Base-by-base conservation (phyloP, 1,140 invertebrate species). In the Orius insidiosus region DNA sequence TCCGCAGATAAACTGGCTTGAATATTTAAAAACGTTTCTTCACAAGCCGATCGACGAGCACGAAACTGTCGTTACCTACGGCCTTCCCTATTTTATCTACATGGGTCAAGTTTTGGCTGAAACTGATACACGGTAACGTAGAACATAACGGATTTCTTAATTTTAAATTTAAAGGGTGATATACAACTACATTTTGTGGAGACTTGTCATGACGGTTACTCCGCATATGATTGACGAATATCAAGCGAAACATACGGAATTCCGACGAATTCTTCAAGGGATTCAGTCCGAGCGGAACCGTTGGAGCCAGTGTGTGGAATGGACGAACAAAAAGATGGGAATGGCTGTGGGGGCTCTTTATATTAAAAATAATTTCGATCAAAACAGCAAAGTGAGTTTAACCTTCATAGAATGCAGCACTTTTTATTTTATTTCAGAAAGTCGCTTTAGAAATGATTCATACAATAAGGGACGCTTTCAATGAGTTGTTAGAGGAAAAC, bases 401-500 rank as follows among this genome's bases (percentile, higher is more conserved):
- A 36, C 9, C n/a, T 9, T 15, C n/a, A 15, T n/a, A 31, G 49
- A 19, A 10, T 36, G 48, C 34, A 40, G 18, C 41, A 44, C 11
- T 30, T 41, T 47, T 16, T 4, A 44, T 50, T 36, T 48, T 50
- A 44, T 52, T 54, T 47, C 52, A 80, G 77, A 76, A 76, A 58
- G 81, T 78, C 1, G 82, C 83, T 1, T 59, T 84, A n/a, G 74
- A 80, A 58, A 87, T 92, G 83, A 89, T 92, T 33, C 73, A 77
- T 42, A 83, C 79, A 1, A 84, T 93, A 40, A 65, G 85, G 32
- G 83, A 85, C 54, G 85, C 88, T 3, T 92, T 93, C 57, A 85
- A 85, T 52, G 85, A 92, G 56, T 63, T 89, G 0, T 62, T 93
- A 1, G 72, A 77, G 6, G 80, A 88, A 58, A 88, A 88, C 63